phyloP scores from a whole-genome alignment of 2,113 vertebrate genomes.

The Setophaga kirtlandii region DNA sequence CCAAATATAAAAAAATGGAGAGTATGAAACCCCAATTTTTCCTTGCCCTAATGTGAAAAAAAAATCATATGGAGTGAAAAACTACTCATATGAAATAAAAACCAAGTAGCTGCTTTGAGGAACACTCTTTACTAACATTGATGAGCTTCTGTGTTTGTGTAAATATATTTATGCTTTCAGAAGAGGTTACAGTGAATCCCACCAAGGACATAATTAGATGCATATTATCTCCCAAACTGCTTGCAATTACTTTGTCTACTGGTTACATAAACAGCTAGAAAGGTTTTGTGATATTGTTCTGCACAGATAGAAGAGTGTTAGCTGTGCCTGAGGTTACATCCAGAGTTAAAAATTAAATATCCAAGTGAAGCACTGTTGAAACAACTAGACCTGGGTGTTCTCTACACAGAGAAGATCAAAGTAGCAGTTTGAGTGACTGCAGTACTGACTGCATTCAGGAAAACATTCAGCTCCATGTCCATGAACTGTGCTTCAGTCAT shows the following conservation, averaged over 20 bases:
- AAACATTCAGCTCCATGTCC: background rate
- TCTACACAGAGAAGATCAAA: background rate
- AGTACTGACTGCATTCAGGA: background rate
- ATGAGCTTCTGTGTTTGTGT: background rate
- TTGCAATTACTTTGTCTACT: background rate
- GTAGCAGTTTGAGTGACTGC: background rate
- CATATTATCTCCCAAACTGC: background rate
- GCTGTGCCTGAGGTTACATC: background rate
- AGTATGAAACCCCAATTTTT: background rate
- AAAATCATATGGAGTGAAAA: background rate
- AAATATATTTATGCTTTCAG: background rate
- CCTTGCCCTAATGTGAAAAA: background rate
- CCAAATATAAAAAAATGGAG: background rate
- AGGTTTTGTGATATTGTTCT: background rate
- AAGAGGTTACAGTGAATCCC: background rate
- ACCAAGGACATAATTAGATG: background rate
- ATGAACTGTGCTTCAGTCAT: background rate
- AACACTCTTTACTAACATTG: background rate
- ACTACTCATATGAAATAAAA: constrained; percentile 4
- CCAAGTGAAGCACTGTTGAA: background rate
- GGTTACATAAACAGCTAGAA: background rate
- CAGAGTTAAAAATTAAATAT: background rate
- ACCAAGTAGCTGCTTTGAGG: background rate
- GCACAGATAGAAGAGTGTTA: background rate
- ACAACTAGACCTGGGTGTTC: background rate